Evolutionary conservation across 2,888 invertebrate species (phyloP).

Genomic region (Campopleginae sp.): DNA sequence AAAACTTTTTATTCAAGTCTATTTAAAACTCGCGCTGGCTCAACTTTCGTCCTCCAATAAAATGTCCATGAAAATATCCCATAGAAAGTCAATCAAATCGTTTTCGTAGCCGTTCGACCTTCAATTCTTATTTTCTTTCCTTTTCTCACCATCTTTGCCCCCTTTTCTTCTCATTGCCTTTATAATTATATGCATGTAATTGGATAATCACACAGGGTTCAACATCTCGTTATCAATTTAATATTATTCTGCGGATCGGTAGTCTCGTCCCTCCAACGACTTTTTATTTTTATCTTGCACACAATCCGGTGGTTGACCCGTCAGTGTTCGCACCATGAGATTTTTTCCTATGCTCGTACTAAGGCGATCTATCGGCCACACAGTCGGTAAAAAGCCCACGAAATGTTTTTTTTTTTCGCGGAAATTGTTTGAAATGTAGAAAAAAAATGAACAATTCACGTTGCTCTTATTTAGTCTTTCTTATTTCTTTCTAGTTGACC

Average conservation of each 20-base stretch:
- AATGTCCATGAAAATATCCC: slow-evolving; percentile 21
- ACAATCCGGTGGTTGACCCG: background rate
- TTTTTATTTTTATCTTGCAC: slow-evolving; percentile 43
- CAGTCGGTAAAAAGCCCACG: background rate
- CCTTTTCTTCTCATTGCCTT: slow-evolving; percentile 18
- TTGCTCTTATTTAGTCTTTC: too few relatives aligned
- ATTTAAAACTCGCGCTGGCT: slow-evolving; percentile 2
- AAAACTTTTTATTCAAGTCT: background rate
- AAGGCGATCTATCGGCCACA: background rate
- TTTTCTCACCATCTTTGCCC: slow-evolving; percentile 26
- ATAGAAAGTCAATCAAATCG: slow-evolving; percentile 42
- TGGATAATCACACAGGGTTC: slow-evolving; percentile 73
- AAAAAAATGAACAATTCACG: too few relatives aligned
- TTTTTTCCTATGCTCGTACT: background rate
- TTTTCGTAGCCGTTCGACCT: slow-evolving; percentile 15
- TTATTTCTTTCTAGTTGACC: too few relatives aligned
- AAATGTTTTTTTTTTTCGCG: background rate
- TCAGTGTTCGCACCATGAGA: background rate
- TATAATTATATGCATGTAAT: slow-evolving; percentile 66
- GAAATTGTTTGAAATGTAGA: background rate
- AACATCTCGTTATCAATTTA: slow-evolving; percentile 71
- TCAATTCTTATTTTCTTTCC: slow-evolving; percentile 19
- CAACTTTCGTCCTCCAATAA: slow-evolving; percentile 25
- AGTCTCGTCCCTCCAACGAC: slow-evolving; percentile 65
- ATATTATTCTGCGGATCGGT: slow-evolving; percentile 68